phyloP scores from a whole-genome alignment of 1,140 invertebrate genomes.

The Aphaenogaster rudis region DNA sequence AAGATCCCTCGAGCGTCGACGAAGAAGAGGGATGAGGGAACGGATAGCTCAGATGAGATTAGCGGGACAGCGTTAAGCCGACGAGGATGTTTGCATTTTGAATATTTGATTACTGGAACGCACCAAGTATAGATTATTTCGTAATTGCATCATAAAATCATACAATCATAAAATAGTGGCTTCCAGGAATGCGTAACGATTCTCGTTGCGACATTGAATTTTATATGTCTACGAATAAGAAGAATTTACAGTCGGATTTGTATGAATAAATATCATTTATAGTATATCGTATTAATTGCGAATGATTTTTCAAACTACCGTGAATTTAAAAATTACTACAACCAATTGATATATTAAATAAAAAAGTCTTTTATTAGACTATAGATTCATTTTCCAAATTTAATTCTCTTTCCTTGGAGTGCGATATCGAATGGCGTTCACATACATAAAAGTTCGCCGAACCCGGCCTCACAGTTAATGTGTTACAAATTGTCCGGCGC shows the following conservation, averaged over 20 bases:
- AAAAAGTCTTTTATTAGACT: neutral
- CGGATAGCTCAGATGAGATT: slow-evolving; percentile 32
- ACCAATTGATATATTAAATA: neutral
- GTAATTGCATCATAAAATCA: neutral
- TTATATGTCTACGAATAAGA: neutral
- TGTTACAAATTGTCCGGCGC: slow-evolving; percentile 39
- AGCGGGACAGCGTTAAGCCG: neutral
- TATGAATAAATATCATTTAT: neutral
- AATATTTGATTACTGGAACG: slow-evolving; percentile 37
- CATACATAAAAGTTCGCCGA: neutral
- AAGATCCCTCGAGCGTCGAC: slow-evolving; percentile 28
- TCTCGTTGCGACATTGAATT: neutral
- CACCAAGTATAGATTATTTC: neutral
- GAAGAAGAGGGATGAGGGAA: slow-evolving; percentile 9
- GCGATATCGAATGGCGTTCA: neutral
- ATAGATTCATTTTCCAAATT: neutral
- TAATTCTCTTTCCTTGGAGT: neutral
- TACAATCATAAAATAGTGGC: neutral
- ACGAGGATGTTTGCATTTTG: slow-evolving; percentile 23
- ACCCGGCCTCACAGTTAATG: neutral
- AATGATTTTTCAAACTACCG: neutral
- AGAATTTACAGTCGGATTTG: neutral
- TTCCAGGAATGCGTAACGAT: neutral
- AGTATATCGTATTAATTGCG: neutral
- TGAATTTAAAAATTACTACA: neutral